Base-by-base conservation (phyloP, 2,888 invertebrate species). In the Cephus spinipes region DNA sequence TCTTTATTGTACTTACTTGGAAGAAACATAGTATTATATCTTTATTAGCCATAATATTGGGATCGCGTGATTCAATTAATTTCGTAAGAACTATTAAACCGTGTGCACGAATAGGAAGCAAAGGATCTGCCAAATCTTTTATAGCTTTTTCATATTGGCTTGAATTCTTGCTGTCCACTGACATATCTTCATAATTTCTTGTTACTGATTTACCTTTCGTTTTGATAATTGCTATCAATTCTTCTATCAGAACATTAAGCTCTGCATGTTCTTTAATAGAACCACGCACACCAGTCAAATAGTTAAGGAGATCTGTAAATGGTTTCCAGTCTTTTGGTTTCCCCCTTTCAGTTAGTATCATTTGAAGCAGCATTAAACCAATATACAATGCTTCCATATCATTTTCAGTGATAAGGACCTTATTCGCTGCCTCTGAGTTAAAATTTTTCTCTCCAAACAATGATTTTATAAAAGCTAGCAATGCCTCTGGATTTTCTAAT, bases 101-200 rank as follows among this genome's bases (percentile, higher is more conserved):
- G 92, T 97, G 97, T 15, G 96, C 97, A 89, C 95, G 93, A 0
- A 96, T 94, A n/a, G 97, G 97, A 74, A 97, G 90, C 78, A 96
- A 89, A 35, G 94, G 93, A 92, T 96, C 95, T 86, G 94, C 94
- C 32, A 95, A 92, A 90, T 96, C 95, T 76, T 93, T 91, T 77
- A 97, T 88, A 0, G 96, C 96, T 85, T 93, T 93, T 79, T 94
- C 93, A 86, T 94, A 94, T 73, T 93, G 91, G 76, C 93, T 92
- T 80, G 89, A 86, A 33, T 82, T 82, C 36, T 85, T 85, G 15
- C 83, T 77, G 76, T 85, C 81, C 11, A 84, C 68, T 11, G 87
- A 85, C 30, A 90, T 79, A 81, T 91, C 90, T 30, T 85, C 81
- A 79, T 87, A 90, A 40, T 80, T 81, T 75, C 81, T 86, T 12